Evolutionary conservation across 23 tunicate genomes (phyloP), one percentile per base, ranked within the genome.

Genomic region (Clavelina lepadiformis): DNA sequence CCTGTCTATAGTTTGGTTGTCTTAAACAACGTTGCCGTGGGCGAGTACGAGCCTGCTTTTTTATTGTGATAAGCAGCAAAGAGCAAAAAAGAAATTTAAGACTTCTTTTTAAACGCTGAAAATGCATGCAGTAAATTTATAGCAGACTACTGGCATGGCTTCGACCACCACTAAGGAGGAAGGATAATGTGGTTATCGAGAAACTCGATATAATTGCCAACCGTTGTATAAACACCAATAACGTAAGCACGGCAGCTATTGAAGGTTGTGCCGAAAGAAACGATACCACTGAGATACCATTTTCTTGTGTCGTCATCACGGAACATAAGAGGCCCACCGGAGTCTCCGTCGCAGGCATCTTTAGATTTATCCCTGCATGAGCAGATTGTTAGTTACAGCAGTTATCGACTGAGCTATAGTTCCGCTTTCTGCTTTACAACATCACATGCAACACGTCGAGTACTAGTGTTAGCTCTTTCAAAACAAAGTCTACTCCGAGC

Each of bases 311-410:
- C 30, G 27, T 27, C 49, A 68, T 70, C 71, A 45, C 71, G 46
- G 35, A 63, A 84, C 93, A 73, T 76, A 72, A 67, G 67, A 1
- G 93, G 93, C 26, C 93, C 93, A 21, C 93, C 93, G 1, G 93
- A 84, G 54, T 84, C 93, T n/a, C 93, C 83, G 24, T 63, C 21
- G 38, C 93, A 84, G 5, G 93, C 53, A 58, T 84, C 93, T 47
- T 37, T 46, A 3, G 72, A 35, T 28, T 4, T 21, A 28, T 66
- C 35, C 7, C 72, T 66, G 57, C n/a, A 63, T 11, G 15, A 15
- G 49, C 49, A 41, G 49, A n/a, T n/a, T 41, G 15, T 41, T 15
- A 41, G 11, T 41, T 41, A 15, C 15, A 41, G 15, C 49, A 41
- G 49, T 41, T n/a, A n/a, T n/a, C n/a, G n/a, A n/a, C n/a, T n/a